Percentiles rank a stretch among this genome's conserved stretches.
Evolutionary conservation across 2,113 vertebrate species (phyloP).

Genomic region (Sylvietta virens): DNA sequence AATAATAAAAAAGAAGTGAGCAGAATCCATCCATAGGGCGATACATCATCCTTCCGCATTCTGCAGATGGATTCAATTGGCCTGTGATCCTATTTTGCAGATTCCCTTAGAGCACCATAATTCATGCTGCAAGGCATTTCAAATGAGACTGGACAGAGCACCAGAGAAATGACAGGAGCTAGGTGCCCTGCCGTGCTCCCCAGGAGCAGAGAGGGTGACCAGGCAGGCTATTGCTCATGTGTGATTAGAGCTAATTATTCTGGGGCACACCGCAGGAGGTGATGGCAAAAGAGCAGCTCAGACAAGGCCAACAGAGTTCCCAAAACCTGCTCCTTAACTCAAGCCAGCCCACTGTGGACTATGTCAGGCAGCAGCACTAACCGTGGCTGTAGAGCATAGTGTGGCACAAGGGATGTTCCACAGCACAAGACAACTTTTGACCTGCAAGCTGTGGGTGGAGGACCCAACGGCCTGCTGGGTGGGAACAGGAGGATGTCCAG

Average conservation of each 20-base stretch:
- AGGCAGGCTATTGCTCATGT: background rate
- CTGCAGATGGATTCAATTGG: constrained; percentile 39
- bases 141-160: background rate
- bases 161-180: background rate
- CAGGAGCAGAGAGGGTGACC: background rate
- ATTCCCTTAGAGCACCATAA: constrained; percentile 25
- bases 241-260: constrained; percentile 19
- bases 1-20: background rate
- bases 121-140: background rate
- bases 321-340: background rate
- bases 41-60: background rate
- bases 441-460: background rate
- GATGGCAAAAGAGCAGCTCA: background rate
- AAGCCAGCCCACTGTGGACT: background rate
- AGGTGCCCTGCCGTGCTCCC: rapidly evolving
- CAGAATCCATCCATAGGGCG: background rate
- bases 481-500: background rate
- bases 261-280: background rate
- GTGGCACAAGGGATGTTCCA: background rate
- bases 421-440: background rate
- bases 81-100: constrained; percentile 42
- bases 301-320: background rate
- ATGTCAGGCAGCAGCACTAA: rapidly evolving
- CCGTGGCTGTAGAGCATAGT: rapidly evolving
- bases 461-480: background rate